Percentiles rank a stretch among this genome's conserved stretches.
These are phyloP conservation scores for Colostygia pectinataria DNA, from an alignment of 2,888 invertebrate genomes.

Conservation along the genomic window DNA sequence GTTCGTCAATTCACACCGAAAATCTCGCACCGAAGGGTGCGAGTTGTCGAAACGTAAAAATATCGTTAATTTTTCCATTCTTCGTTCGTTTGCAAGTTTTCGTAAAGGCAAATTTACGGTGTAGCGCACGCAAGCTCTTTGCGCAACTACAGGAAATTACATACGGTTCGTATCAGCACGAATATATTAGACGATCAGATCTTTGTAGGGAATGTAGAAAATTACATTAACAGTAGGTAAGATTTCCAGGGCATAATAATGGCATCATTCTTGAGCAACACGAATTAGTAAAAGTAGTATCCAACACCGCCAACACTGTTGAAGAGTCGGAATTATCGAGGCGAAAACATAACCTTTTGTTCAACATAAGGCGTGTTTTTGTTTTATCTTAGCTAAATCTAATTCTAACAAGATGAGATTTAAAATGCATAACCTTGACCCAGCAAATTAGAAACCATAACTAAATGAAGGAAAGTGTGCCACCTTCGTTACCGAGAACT, in stretches of 20 bases:
- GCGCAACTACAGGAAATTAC: slow-evolving; percentile 50
- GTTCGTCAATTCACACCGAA: too few relatives aligned
- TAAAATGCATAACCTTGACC: slow-evolving; percentile 28
- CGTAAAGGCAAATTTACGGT: slow-evolving; percentile 43
- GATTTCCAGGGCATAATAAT: not conserved
- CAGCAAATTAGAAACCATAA: slow-evolving; percentile 33
- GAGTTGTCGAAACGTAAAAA: too few relatives aligned
- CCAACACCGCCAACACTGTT: too few relatives aligned
- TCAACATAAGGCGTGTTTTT: too few relatives aligned
- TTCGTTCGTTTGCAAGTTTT: too few relatives aligned
- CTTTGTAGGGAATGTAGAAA: slow-evolving; percentile 11
- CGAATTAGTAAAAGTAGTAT: too few relatives aligned
- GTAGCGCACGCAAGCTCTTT: slow-evolving; percentile 40
- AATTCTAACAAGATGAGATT: not conserved
- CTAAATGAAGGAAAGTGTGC: slow-evolving; percentile 22
- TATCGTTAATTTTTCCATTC: too few relatives aligned
- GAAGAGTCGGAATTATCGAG: too few relatives aligned
- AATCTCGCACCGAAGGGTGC: too few relatives aligned
- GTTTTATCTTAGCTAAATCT: too few relatives aligned
- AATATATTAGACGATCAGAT: slow-evolving; percentile 22
- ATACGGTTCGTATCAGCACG: slow-evolving; percentile 33
- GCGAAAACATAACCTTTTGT: too few relatives aligned
- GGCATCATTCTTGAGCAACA: not conserved
- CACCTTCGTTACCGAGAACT: slow-evolving; percentile 9
- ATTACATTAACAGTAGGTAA: slow-evolving; percentile 5